A percentile compares a stretch with the other conserved stretches of the same genome.
These are phyloP conservation scores for Pseudomugil tenellus DNA, from an alignment of 2,797 vertebrate species.

Conservation along the genomic window DNA sequence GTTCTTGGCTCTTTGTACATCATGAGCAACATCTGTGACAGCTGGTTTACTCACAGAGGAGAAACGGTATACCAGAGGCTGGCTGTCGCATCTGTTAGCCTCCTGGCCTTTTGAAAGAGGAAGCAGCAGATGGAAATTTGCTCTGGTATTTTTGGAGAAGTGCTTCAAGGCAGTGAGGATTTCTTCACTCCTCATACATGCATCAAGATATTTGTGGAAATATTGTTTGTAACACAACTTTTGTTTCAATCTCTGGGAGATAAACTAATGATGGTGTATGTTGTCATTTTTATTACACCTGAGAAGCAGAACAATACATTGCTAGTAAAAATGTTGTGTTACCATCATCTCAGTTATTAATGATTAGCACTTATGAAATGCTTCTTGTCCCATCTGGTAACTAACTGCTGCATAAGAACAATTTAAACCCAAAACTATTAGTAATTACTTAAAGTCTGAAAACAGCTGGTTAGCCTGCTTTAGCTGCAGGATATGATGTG, in stretches of 20 bases:
- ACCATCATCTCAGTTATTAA: background rate
- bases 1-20: conserved; percentile 45
- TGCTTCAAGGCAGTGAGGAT: conserved; percentile 21
- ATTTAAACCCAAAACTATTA: conserved; percentile 6
- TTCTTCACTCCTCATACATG: conserved; percentile 29
- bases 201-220: background rate
- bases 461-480: conserved; percentile 27
- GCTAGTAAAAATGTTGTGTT: background rate
- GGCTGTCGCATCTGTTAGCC: conserved; percentile 23
- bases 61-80: conserved; percentile 22
- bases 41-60: conserved; percentile 39
- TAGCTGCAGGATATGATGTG: conserved; percentile 37
- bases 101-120: conserved; percentile 20
- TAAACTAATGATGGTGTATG: too few relatives aligned
- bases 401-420: background rate
- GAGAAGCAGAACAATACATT: background rate
- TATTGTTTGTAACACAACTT: background rate
- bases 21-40: conserved; percentile 50
- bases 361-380: background rate
- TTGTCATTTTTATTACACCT: background rate
- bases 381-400: background rate
- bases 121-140: conserved; percentile 13
- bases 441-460: conserved; percentile 20
- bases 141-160: conserved; percentile 22
- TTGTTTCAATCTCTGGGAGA: background rate